Evolutionary conservation across 2,797 vertebrate genomes (phyloP).

Genomic region (Protosalanx chinensis): DNA sequence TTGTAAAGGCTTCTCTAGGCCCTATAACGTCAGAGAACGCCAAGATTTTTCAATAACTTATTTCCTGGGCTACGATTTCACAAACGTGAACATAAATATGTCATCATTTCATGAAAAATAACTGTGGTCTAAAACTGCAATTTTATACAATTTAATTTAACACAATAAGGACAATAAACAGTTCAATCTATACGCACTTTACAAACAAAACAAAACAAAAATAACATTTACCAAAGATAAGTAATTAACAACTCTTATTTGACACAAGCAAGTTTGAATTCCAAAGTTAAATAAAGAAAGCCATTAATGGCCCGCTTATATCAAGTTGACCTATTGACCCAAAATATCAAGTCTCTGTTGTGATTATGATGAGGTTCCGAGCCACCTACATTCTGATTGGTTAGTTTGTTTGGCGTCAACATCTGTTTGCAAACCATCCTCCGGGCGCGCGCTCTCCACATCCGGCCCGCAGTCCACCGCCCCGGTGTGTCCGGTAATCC

Average conservation of each 20-base stretch:
- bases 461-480: conserved; percentile 64
- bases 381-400: conserved; percentile 81
- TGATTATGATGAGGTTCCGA: conserved; percentile 80
- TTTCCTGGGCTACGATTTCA: too few relatives aligned
- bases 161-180: not conserved
- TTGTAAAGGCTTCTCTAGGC: too few relatives aligned
- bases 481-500: conserved; percentile 63
- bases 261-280: not conserved
- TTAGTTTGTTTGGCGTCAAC: conserved; percentile 81
- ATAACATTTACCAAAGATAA: not conserved
- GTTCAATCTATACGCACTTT: not conserved
- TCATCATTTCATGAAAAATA: not conserved
- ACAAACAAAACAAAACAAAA: not conserved
- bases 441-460: conserved; percentile 72
- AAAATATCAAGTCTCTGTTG: conserved; percentile 68
- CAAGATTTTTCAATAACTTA: too few relatives aligned
- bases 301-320: not conserved
- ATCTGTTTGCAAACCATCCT: conserved; percentile 74
- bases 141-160: not conserved
- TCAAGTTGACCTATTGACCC: not conserved
- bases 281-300: too few relatives aligned
- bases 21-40: too few relatives aligned
- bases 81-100: not conserved
- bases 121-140: not conserved
- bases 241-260: not conserved